phyloP scores from a whole-genome alignment of 2,113 vertebrate genomes.

The Microcebus jonahi region DNA sequence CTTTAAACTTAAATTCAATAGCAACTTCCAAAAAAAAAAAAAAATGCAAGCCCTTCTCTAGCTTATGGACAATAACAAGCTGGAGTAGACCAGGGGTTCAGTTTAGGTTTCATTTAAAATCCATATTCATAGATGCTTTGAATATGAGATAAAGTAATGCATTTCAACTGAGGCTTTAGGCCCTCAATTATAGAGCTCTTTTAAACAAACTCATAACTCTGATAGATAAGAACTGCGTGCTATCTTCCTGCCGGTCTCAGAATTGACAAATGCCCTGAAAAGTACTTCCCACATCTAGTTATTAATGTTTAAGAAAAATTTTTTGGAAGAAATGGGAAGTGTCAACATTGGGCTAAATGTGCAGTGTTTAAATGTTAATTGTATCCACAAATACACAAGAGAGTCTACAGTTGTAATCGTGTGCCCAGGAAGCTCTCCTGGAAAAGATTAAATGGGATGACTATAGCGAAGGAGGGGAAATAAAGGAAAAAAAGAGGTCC shows the following conservation, averaged over 20 bases:
- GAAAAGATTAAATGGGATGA: constrained; percentile 54
- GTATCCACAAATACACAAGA: constrained; percentile 9
- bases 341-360: not conserved
- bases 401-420: not conserved
- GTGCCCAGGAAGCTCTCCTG: not conserved
- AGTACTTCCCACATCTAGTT: not conserved
- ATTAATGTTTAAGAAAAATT: constrained; percentile 58
- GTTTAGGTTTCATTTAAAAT: not conserved
- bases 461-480: not conserved
- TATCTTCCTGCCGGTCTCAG: constrained; percentile 9
- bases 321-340: constrained; percentile 33
- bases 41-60: not conserved
- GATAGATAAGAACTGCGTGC: not conserved
- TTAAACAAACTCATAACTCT: not conserved
- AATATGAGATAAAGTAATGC: not conserved
- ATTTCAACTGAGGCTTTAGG: constrained; percentile 2
- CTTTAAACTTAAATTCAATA: constrained; percentile 51
- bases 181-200: not conserved
- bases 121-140: not conserved
- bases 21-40: not conserved
- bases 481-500: constrained; percentile 4
- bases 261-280: not conserved
- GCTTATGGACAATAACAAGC: not conserved
- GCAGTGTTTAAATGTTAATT: constrained; percentile 59
- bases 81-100: not conserved